Conservation (phyloP, 2,797 vertebrate genomes). For the Esox lucius region DNA sequence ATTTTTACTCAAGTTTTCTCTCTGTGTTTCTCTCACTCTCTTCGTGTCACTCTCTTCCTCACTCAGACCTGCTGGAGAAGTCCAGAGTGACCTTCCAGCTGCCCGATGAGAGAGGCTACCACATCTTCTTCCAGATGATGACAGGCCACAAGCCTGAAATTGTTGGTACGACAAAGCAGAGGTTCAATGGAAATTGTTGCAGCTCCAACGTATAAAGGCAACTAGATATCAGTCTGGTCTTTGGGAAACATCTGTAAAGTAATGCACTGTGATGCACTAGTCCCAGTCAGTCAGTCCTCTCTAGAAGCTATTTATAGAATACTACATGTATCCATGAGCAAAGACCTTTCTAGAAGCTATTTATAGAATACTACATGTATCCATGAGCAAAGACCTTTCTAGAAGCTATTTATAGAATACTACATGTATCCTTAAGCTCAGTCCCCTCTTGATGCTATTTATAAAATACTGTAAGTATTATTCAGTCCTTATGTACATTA, state of each 20-base stretch:
- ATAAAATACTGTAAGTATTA: neutral
- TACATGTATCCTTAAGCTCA: neutral
- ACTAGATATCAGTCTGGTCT: neutral
- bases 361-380: neutral
- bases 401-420: neutral
- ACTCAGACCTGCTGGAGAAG: constrained; percentile 74
- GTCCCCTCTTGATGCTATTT: neutral
- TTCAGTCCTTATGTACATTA: neutral
- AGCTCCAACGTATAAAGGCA: neutral
- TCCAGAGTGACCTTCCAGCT: too few relatives aligned
- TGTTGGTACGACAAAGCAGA: neutral
- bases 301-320: neutral
- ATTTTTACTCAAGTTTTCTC: neutral
- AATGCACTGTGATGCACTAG: neutral
- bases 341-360: neutral
- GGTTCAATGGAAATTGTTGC: neutral
- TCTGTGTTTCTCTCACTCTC: too few relatives aligned
- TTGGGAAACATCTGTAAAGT: neutral
- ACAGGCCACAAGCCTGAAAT: constrained; percentile 62
- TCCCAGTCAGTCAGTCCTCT: neutral
- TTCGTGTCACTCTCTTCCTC: neutral
- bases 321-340: neutral
- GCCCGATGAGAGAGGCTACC: too few relatives aligned
- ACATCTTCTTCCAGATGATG: too few relatives aligned
- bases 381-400: neutral